Evolutionary conservation across 2,113 vertebrate species (phyloP).

Genomic region (Alligator sinensis): DNA sequence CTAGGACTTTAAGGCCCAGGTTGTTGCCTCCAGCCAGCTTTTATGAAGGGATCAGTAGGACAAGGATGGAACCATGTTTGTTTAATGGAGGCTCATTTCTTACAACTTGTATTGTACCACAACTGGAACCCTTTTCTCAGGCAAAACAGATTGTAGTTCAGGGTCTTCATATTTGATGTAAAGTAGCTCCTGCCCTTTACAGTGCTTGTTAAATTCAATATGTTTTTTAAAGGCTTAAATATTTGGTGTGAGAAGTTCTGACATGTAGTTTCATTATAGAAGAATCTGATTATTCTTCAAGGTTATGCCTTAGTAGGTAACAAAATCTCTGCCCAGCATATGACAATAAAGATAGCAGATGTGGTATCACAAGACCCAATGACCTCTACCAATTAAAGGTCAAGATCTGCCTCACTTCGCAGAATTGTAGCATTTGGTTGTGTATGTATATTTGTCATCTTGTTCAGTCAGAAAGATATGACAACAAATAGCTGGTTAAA

Average conservation of each 20-base stretch:
- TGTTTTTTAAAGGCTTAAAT: background rate
- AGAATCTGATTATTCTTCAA: constrained; percentile 17
- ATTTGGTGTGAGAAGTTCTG: background rate
- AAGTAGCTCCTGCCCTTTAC: background rate
- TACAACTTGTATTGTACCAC: background rate
- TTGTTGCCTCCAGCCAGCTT: no score
- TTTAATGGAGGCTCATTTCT: background rate
- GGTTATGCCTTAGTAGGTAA: constrained; percentile 51
- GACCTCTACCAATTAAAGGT: constrained; percentile 77
- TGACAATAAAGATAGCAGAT: constrained; percentile 71
- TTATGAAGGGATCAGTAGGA: no score
- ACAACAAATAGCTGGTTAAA: constrained; percentile 74
- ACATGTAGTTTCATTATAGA: constrained; percentile 22
- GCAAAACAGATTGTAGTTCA: background rate
- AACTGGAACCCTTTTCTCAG: background rate
- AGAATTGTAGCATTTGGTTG: constrained; percentile 57
- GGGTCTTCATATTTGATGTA: background rate
- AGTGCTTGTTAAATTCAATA: background rate
- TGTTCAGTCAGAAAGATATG: constrained; percentile 72
- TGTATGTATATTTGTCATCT: constrained; percentile 72
- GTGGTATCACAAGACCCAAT: constrained; percentile 43
- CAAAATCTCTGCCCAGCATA: constrained; percentile 63
- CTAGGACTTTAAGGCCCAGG: no score
- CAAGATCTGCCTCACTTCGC: constrained; percentile 68
- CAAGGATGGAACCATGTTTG: no score